Base-by-base conservation (phyloP, 2,888 invertebrate genomes). In the Subacronicta megacephala region DNA sequence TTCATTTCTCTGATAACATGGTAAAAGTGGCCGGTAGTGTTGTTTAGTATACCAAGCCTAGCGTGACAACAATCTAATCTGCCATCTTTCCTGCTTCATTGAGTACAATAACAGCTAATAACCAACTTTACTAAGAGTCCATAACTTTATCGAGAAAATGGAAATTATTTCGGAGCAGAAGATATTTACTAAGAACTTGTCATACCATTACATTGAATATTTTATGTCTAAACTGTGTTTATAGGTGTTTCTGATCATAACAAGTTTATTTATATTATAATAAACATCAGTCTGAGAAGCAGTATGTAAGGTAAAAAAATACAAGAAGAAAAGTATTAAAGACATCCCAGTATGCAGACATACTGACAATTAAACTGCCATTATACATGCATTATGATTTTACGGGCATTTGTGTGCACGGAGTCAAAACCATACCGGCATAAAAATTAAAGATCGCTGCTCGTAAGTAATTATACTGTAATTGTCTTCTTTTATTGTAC, bases 301-400 rank as follows among this genome's bases (percentile, higher is more conserved):
- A 1, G 4, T 31, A 31, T 31, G 12, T n/a, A 31, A n/a, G n/a
- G n/a, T 23, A 2, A 33, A 47, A 43, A 31, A 54, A 71, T 36
- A 43, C 46, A 31, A 42, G 29, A 47, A 52, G 7, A 36, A 42
- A 20, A 37, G 37, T 23, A 42, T 51, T 16, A 23, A 3, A 20
- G 38, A 45, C 40, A 26, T 41, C 40, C 35, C 16, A 43, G 45
- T 46, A 43, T 12, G 33, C 49, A 49, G 56, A 52, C 38, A 52
- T 50, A 65, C 45, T 47, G 51, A 60, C 67, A 69, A 73, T 73
- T 73, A 75, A 59, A 57, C 47, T 9, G 47, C 41, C 57, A 74
- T 75, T 75, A 75, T 60, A 50, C 60, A 74, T 72, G 70, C 73
- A 72, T 66, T 47, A 70, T 62, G 66, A 62, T 53, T 70, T 68